Base-by-base conservation (phyloP, 2,888 invertebrate genomes). In the Drosophila cyrtoloma region DNA sequence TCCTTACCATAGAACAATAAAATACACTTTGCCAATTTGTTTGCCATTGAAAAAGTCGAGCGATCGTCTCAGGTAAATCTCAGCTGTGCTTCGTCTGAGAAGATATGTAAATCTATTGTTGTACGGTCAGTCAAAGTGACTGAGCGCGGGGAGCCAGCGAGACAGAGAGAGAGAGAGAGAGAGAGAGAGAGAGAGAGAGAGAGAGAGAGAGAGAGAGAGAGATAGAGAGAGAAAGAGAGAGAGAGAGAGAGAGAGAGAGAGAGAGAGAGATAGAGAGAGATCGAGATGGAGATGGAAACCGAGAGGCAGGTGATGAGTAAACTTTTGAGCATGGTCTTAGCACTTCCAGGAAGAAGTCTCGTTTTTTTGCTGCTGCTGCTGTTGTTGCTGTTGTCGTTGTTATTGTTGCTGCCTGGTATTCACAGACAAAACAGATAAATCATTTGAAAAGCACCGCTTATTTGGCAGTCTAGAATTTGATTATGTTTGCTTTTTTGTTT, bases 41-140 rank as follows among this genome's bases (percentile, higher is more conserved):
- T 75, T 62, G 65, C 22, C 44, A 57, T 69, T 60, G 53, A 42
- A 57, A 26, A 26, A 50, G 19, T 57, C 62, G 37, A 62, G 47
- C 52, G 65, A 77, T 35, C 58, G 9, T 59, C 68, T 68, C 50
- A 28, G 68, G 32, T 53, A 71, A 62, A 71, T 71, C 47, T 57
- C 28, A 60, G 47, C 37, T 75, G 57, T 26, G 53, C 35, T 68
- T 58, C 42, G 32, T 74, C 22, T 61, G 39, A 35, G 51, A 62
- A 71, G 62, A 86, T 86, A 77, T 79, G 84, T 77, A 85, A 85
- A 84, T 80, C 64, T 75, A 44, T 58, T 70, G 66, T 50, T 84
- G 82, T 74, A 69, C 81, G 86, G 89, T 90, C 84, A 90, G 89
- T 88, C 84, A 90, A 84, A 86, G 84, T 85, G 89, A 84, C 62